Evolutionary conservation across 1,140 invertebrate genomes (phyloP), one percentile per base, ranked within the genome.

Genomic region (Anoplophora glabripennis): DNA sequence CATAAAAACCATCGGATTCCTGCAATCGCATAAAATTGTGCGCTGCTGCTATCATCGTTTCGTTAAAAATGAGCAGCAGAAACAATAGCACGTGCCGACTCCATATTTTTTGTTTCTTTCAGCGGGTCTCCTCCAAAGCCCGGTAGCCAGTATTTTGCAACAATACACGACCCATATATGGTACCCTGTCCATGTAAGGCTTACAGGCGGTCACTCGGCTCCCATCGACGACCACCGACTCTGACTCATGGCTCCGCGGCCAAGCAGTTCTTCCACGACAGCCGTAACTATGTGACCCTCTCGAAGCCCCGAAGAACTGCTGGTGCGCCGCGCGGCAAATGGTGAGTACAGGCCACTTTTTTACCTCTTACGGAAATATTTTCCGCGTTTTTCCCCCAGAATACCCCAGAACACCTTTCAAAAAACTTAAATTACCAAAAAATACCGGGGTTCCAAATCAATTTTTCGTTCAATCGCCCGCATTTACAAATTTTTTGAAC

Each of bases 161-260:
- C 70, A 72, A 72, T 70, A 68, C 63, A 47, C 46, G 55, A 42
- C 44, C 71, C 70, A 70, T 71, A 71, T 72, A 74, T 60, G 72
- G 72, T 40, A 64, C 60, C 63, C 49, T 54, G 51, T 54, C 72
- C 72, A 74, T 73, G 62, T 74, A 73, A 61, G 71, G 72, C 49
- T 64, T 60, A 70, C 44, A 40, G 47, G 54, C 57, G 68, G 61
- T 28, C 61, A 49, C 54, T 70, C 71, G 72, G 70, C 59, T 66
- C 52, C 60, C 59, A 47, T 67, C 67, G 69, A 60, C 56, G 33
- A 49, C 64, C 56, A 60, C 65, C 65, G 68, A 62, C 57, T 58
- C 63, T 70, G 66, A 69, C 64, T 69, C 63, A 69, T 64, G 62
- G 54, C 17, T 44, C 40, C 34, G 37, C 44, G 18, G 56, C 52